Conservation (phyloP, 2,113 vertebrate genomes). For the Cinclus mexicanus region DNA sequence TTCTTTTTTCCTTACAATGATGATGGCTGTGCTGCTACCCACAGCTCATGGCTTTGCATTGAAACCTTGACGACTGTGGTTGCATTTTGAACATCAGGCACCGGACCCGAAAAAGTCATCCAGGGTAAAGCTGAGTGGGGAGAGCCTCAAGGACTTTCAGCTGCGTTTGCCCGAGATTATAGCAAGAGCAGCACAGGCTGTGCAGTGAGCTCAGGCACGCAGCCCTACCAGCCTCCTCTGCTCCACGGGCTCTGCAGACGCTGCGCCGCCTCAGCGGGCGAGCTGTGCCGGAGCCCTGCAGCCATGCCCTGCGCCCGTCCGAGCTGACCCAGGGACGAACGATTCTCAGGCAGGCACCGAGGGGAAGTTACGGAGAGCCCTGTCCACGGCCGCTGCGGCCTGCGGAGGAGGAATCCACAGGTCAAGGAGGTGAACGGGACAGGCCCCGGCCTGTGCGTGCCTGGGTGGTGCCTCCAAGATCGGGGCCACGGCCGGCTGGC, state of each 20-base stretch:
- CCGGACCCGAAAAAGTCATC: neutral
- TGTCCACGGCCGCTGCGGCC: fast-evolving
- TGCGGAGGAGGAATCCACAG: neutral
- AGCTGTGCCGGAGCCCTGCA: neutral
- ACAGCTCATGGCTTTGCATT: neutral
- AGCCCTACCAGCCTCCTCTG: fast-evolving
- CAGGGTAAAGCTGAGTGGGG: neutral
- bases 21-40: neutral
- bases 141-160: fast-evolving
- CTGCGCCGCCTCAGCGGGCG: fast-evolving
- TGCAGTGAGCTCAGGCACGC: fast-evolving
- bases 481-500: neutral
- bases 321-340: fast-evolving
- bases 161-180: fast-evolving
- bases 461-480: fast-evolving
- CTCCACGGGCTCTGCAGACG: neutral
- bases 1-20: neutral
- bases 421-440: too few species aligned
- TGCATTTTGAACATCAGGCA: neutral
- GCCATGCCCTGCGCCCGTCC: neutral
- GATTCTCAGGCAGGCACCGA: fast-evolving
- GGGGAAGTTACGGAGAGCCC: neutral
- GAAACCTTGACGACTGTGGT: neutral
- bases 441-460: too few species aligned
- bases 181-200: neutral